phyloP scores from a whole-genome alignment of 2,888 invertebrate species.

The Cryptosula pallasiana region DNA sequence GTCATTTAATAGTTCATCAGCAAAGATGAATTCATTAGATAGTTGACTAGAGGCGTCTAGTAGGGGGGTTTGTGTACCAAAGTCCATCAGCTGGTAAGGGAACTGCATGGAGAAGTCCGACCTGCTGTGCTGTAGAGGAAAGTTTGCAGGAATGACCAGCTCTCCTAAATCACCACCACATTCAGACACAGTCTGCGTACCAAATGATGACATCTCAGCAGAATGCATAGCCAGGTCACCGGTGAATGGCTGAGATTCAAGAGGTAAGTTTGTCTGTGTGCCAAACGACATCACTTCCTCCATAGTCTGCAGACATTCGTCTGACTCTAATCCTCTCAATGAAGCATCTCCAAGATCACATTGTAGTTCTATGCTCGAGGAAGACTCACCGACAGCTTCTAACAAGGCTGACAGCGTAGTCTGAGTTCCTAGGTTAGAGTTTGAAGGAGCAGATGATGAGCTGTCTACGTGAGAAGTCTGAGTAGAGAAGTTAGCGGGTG shows the following conservation, averaged over 20 bases:
- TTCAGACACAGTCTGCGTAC: not conserved
- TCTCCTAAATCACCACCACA: not conserved
- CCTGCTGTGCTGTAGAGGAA: not conserved
- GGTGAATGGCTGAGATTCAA: not conserved
- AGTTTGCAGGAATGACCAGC: not conserved
- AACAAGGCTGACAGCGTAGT: not conserved
- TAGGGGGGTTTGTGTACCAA: not conserved
- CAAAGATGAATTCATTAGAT: not conserved
- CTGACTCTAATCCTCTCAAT: not conserved
- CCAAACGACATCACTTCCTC: slow-evolving; percentile 1
- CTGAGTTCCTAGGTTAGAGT: slow-evolving; percentile 3
- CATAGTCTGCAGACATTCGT: not conserved
- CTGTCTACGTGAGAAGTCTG: not conserved
- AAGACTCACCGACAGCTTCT: not conserved
- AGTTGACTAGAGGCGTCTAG: not conserved
- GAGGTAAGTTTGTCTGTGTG: not conserved
- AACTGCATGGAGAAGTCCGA: slow-evolving; percentile 18
- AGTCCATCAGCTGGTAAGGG: slow-evolving; percentile 7
- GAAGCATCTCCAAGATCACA: slow-evolving; percentile 17
- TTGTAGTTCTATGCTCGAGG: slow-evolving; percentile 7
- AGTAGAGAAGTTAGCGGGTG: not conserved
- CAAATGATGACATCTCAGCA: not conserved
- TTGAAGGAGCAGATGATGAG: not conserved
- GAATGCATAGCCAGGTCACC: no score
- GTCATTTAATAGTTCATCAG: not conserved